A percentile compares a stretch with the other conserved stretches of the same genome.
Evolutionary conservation across 2,888 invertebrate genomes (phyloP).

Genomic region (Tetragnatha montana): DNA sequence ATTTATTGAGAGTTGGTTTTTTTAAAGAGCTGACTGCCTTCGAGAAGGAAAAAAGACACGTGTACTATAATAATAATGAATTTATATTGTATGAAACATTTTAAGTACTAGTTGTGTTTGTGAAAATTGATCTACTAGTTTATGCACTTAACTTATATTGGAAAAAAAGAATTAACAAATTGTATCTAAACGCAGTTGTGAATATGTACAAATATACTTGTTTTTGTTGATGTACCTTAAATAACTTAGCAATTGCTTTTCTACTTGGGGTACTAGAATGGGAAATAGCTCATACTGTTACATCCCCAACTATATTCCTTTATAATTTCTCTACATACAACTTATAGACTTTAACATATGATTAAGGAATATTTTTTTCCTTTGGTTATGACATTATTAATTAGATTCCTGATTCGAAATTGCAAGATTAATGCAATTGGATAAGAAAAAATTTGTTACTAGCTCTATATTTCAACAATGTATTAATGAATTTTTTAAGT

Average conservation of each 20-base stretch:
- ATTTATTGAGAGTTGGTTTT: neutral
- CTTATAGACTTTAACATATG: too few species aligned
- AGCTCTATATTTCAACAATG: too few species aligned
- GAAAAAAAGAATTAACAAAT: neutral
- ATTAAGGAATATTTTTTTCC: too few species aligned
- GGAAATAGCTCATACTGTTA: neutral
- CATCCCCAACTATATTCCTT: too few species aligned
- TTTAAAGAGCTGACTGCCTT: constrained; percentile 6
- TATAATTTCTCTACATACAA: too few species aligned
- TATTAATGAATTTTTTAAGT: too few species aligned
- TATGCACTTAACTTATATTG: constrained; percentile 5
- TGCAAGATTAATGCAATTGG: too few species aligned
- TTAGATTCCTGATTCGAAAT: too few species aligned
- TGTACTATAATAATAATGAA: neutral
- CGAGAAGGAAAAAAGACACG: neutral
- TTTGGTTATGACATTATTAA: too few species aligned
- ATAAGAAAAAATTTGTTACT: too few species aligned
- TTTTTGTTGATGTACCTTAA: constrained; percentile 17
- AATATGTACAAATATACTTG: constrained; percentile 29
- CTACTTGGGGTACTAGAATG: constrained; percentile 9
- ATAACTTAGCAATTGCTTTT: constrained; percentile 33
- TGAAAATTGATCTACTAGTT: constrained; percentile 13
- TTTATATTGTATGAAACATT: constrained; percentile 17
- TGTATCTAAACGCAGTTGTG: constrained; percentile 19
- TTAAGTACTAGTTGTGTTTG: constrained; percentile 11